Evolutionary conservation across 2,888 invertebrate genomes (phyloP).

Genomic region (Rhamnusium bicolor): DNA sequence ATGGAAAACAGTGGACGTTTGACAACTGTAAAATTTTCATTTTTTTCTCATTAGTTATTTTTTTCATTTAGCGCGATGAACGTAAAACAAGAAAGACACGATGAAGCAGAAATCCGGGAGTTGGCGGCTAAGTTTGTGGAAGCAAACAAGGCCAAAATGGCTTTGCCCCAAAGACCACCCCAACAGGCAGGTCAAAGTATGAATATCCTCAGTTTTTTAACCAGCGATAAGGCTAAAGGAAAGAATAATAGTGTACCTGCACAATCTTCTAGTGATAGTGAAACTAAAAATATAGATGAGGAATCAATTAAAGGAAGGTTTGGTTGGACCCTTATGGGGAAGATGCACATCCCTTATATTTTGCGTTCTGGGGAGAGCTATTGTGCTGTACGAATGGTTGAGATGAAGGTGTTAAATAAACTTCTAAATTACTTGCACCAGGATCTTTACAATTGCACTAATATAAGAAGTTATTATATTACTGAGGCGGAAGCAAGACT

Average conservation of each 20-base stretch:
- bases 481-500: constrained; percentile 92
- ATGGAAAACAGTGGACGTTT: constrained; percentile 47
- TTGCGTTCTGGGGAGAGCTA: constrained; percentile 88
- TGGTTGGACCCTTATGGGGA: constrained; percentile 92
- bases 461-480: constrained; percentile 93
- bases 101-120: constrained; percentile 91
- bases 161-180: constrained; percentile 66
- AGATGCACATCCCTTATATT: constrained; percentile 90
- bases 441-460: constrained; percentile 92
- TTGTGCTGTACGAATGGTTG: constrained; percentile 95
- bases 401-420: constrained; percentile 90
- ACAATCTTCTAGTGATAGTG: constrained; percentile 62
- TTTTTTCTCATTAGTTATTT: constrained; percentile 42
- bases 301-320: constrained; percentile 87
- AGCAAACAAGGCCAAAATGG: constrained; percentile 72
- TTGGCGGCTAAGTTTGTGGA: constrained; percentile 91
- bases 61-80: constrained; percentile 51
- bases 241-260: constrained; percentile 65
- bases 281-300: constrained; percentile 74
- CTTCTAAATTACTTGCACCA: constrained; percentile 91
- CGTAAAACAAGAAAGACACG: constrained; percentile 83
- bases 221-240: constrained; percentile 61
- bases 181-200: constrained; percentile 71
- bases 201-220: constrained; percentile 78
- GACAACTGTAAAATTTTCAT: constrained; percentile 36